These are phyloP conservation scores for Falcunculus frontatus DNA, from an alignment of 2,113 vertebrate genomes.

Conservation along the genomic window DNA sequence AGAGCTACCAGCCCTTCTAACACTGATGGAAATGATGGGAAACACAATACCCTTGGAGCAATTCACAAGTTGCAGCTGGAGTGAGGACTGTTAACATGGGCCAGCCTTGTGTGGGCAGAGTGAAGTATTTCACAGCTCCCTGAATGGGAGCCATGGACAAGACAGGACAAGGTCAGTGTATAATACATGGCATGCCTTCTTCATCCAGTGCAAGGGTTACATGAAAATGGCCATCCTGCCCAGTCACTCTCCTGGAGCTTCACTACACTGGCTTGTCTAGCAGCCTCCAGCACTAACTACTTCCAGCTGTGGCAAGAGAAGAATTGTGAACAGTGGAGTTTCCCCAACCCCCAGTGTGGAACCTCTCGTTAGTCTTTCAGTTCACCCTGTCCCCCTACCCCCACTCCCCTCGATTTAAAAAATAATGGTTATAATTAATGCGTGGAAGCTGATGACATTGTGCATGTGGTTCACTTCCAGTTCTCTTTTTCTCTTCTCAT, in stretches of 20 bases:
- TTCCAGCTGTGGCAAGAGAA: not conserved
- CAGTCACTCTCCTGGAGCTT: not conserved
- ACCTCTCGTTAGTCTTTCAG: not conserved
- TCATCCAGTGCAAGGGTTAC: not conserved
- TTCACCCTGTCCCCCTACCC: not conserved
- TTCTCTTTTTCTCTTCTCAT: conserved; percentile 50
- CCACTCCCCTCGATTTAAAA: conserved; percentile 39
- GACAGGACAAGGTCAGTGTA: not conserved
- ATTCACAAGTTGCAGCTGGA: not conserved
- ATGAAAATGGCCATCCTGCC: not conserved
- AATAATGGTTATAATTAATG: conserved; percentile 58
- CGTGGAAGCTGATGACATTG: conserved; percentile 61
- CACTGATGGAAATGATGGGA: not conserved
- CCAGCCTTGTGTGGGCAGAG: not conserved
- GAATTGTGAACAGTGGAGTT: not conserved
- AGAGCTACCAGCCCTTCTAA: not conserved
- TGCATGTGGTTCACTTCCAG: conserved; percentile 58
- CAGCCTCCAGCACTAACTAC: not conserved
- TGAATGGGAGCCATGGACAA: not conserved
- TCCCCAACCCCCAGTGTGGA: not conserved
- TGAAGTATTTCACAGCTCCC: not conserved
- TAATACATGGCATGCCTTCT: not conserved
- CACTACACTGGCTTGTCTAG: not conserved
- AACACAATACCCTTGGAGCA: not conserved
- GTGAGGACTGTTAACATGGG: not conserved